Evolutionary conservation across 2,797 vertebrate genomes (phyloP).

Genomic region (Mormyrus hasselquistii): DNA sequence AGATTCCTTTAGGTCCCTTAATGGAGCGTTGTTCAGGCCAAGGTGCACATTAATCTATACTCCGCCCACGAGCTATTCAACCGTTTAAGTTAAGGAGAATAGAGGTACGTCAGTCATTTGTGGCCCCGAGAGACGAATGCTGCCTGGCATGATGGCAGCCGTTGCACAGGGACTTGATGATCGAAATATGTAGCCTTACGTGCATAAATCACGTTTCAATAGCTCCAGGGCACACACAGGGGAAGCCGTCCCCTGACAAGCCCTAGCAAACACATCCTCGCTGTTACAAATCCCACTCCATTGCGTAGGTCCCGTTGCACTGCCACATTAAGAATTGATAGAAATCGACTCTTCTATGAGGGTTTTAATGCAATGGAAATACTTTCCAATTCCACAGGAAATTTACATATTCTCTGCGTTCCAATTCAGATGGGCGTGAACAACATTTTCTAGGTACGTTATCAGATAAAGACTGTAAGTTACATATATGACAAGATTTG

Average conservation of each 20-base stretch:
- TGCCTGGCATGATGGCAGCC: background rate
- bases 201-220: background rate
- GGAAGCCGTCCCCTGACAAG: background rate
- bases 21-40: background rate
- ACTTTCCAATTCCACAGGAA: background rate
- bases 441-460: background rate
- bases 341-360: background rate
- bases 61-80: background rate
- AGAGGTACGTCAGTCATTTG: background rate
- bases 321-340: conserved; percentile 9
- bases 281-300: background rate
- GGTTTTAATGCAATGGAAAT: background rate
- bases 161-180: background rate
- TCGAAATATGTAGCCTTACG: background rate
- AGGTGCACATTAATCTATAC: conserved; percentile 8
- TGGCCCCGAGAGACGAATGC: background rate
- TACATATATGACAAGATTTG: background rate
- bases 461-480: background rate
- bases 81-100: background rate
- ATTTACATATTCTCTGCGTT: background rate
- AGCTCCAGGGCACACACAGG: background rate
- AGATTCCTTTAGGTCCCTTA: background rate
- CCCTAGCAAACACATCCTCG: background rate
- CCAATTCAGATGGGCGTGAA: background rate
- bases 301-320: background rate